A percentile compares a stretch with the other conserved stretches of the same genome.
These are phyloP conservation scores for Neoniphon sammara DNA, from an alignment of 2,797 vertebrate genomes.

Conservation along the genomic window DNA sequence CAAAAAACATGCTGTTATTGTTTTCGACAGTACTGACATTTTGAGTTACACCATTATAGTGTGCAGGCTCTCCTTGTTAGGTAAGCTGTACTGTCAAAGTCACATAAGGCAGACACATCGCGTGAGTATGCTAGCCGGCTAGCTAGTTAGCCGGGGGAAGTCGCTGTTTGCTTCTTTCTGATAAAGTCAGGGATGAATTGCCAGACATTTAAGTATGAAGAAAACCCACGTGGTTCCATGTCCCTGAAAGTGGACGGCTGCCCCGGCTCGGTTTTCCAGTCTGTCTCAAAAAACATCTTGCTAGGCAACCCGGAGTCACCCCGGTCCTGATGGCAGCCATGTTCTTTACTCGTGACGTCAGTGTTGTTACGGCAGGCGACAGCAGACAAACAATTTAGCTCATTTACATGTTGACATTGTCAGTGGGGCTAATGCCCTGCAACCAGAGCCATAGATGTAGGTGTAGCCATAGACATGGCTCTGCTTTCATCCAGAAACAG, in stretches of 20 bases:
- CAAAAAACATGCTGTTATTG: fast-evolving
- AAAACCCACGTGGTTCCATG: conserved; percentile 69
- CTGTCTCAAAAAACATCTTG: conserved; percentile 73
- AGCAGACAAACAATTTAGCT: conserved; percentile 32
- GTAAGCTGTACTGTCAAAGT: conserved; percentile 70
- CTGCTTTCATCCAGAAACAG: too few relatives aligned
- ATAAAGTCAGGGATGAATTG: fast-evolving
- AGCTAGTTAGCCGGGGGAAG: conserved; percentile 39
- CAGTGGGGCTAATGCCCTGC: too few relatives aligned
- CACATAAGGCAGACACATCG: conserved; percentile 42
- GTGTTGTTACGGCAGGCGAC: conserved; percentile 59
- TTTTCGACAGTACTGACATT: neutral
- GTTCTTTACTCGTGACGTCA: conserved; percentile 16
- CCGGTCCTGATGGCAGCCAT: conserved; percentile 83
- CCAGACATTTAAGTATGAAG: fast-evolving
- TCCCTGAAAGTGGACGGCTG: conserved; percentile 11
- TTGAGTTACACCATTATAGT: neutral
- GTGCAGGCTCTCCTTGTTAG: too few relatives aligned
- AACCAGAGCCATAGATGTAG: too few relatives aligned
- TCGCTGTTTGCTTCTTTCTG: neutral
- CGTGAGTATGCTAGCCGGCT: conserved; percentile 57
- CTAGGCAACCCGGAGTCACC: conserved; percentile 70
- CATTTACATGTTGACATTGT: too few relatives aligned
- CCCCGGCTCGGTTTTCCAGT: conserved; percentile 47
- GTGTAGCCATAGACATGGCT: too few relatives aligned